Evolutionary conservation across 1,140 invertebrate genomes (phyloP), one percentile per base, ranked within the genome.

Genomic region (Cydia strobilella): DNA sequence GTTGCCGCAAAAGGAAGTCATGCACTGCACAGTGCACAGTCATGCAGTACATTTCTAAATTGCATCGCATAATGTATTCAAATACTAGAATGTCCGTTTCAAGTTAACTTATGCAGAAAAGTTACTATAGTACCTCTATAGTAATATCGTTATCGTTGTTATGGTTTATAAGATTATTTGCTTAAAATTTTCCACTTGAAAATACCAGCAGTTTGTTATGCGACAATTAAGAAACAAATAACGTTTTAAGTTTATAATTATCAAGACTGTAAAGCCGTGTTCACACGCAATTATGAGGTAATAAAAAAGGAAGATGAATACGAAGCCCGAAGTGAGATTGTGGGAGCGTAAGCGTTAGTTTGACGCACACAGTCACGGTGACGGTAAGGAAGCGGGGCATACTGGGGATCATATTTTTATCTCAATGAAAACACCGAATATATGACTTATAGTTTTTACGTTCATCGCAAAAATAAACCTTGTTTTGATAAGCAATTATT

Each of bases 271-370:
- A 0, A 18, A 66, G 9, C 13, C 13, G 25, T 18, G 27, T 66
- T 66, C 63, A 66, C 63, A 66, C 63, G 63, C 27, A 66, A 66
- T 66, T 31, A 27, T 31, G 63, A 66, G 25, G 63, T 18, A 66
- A 66, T 66, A 66, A 66, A 66, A 66, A 63, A 27, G n/a, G 59
- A 63, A 66, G 25, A 27, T 3, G 13, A 31, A 66, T 31, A n/a
- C 25, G 18, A 66, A 66, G 27, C 23, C 4, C 62, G 23, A 63
- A 25, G 62, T 25, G 15, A 27, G 25, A 65, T 59, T 59, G 15
- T 65, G 23, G 62, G 23, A 13, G 25, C n/a, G 27, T 31, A 15
- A n/a, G 63, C 25, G 63, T 9, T 15, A 35, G 23, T 31, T 35
- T 66, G 63, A 66, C 23, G 23, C 27, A 27, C 20, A 35, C 25